These are phyloP conservation scores for Chrysotoxum bicinctum DNA, from an alignment of 2,888 invertebrate genomes.

Conservation along the genomic window DNA sequence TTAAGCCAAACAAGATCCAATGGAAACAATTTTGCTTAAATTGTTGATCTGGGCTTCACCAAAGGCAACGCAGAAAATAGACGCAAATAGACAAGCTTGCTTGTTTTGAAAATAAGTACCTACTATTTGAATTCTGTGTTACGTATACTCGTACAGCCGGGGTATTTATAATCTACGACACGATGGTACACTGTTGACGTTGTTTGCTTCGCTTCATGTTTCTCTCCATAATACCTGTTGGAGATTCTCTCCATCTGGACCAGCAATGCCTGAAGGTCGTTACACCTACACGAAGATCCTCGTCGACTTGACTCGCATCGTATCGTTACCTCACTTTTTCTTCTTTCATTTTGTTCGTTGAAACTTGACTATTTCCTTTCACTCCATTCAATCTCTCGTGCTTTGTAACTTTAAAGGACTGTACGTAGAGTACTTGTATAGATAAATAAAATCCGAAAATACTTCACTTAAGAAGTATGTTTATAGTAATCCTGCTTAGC, in stretches of 20 bases:
- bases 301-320: neutral
- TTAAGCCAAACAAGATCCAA: slow-evolving; percentile 24
- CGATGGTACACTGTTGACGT: neutral
- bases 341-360: slow-evolving; percentile 6
- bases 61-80: slow-evolving; percentile 10
- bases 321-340: slow-evolving; percentile 20
- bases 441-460: neutral
- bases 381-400: slow-evolving; percentile 17
- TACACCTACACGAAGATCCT: slow-evolving; percentile 19
- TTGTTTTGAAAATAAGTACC: slow-evolving; percentile 9
- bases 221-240: slow-evolving; percentile 14
- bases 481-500: neutral
- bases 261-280: slow-evolving; percentile 28
- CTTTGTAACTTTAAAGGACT: slow-evolving; percentile 23
- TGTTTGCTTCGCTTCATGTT: neutral
- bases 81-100: neutral
- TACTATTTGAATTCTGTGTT: neutral
- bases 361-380: slow-evolving; percentile 22
- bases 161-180: slow-evolving; percentile 16
- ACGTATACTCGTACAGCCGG: neutral
- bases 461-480: neutral
- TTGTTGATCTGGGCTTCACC: slow-evolving; percentile 5
- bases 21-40: neutral
- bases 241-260: slow-evolving; percentile 23
- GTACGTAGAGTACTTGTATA: slow-evolving; percentile 1